phyloP scores from a whole-genome alignment of 2,113 vertebrate genomes.

The Willisornis vidua region DNA sequence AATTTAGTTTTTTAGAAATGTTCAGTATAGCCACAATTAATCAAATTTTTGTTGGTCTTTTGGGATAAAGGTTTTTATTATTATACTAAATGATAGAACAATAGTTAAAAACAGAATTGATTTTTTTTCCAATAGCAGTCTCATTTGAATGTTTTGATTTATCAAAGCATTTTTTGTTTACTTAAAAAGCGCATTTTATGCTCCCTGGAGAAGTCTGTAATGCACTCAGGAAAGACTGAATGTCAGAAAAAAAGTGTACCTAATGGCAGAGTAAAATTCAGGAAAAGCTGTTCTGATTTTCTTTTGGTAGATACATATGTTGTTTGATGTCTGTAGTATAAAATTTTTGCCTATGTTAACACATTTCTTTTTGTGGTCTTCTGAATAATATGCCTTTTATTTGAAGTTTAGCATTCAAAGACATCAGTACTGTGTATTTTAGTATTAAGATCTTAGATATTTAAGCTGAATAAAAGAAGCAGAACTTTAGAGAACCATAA shows the following conservation, averaged over 20 bases:
- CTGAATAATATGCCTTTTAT: background rate
- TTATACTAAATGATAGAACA: constrained; percentile 34
- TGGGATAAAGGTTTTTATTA: constrained; percentile 58
- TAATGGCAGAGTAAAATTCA: constrained; percentile 63
- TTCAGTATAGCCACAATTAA: constrained; percentile 16
- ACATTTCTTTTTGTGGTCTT: background rate
- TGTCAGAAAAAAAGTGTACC: constrained; percentile 65
- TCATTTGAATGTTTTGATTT: constrained; percentile 77
- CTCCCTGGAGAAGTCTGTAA: constrained; percentile 73
- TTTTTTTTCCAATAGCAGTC: constrained; percentile 41
- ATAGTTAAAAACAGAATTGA: constrained; percentile 48
- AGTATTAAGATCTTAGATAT: background rate
- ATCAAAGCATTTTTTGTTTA: constrained; percentile 70
- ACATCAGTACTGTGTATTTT: background rate
- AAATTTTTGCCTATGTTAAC: background rate
- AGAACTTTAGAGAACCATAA: background rate
- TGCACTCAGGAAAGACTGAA: constrained; percentile 62
- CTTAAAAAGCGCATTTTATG: constrained; percentile 64
- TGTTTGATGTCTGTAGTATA: background rate
- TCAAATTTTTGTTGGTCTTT: constrained; percentile 39
- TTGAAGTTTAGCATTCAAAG: background rate
- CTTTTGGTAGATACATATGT: constrained; percentile 27
- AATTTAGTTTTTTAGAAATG: constrained; percentile 44
- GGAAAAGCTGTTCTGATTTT: constrained; percentile 51
- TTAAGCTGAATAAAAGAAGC: background rate